phyloP scores from a whole-genome alignment of 2,888 invertebrate genomes.

The Chrysomela aeneicollis region DNA sequence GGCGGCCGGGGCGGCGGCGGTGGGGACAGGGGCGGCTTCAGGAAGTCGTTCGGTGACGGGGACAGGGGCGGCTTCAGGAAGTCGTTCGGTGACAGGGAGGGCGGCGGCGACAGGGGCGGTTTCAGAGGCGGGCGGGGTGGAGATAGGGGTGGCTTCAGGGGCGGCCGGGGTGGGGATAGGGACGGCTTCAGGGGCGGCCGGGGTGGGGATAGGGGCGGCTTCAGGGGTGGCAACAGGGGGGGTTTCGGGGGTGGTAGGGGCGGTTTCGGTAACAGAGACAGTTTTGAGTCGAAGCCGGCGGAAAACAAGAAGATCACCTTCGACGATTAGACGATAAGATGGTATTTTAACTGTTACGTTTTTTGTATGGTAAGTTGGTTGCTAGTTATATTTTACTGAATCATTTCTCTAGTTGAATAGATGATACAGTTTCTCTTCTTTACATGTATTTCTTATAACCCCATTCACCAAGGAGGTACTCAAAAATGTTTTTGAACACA shows the following conservation, averaged over 20 bases:
- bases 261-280: conserved; percentile 54
- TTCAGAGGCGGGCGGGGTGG: no score
- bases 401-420: background rate
- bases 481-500: no score
- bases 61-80: conserved; percentile 51
- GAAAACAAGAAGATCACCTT: conserved; percentile 82
- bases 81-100: conserved; percentile 49
- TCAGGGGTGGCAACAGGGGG: conserved; percentile 43
- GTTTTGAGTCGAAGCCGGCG: conserved; percentile 66
- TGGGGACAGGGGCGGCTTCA: conserved; percentile 48
- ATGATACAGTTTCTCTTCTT: no score
- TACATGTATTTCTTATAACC: no score
- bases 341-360: conserved; percentile 28
- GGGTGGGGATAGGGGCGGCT: conserved; percentile 45
- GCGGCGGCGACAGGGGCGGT: conserved; percentile 50
- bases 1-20: conserved; percentile 47
- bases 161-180: conserved; percentile 52
- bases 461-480: no score
- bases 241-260: conserved; percentile 51
- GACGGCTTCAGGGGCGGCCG: conserved; percentile 53
- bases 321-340: conserved; percentile 59
- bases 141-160: conserved; percentile 50
- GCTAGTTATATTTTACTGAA: no score
- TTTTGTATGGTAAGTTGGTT: conserved; percentile 1
- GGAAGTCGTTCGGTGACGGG: conserved; percentile 46